Evolutionary conservation across 2,888 invertebrate genomes (phyloP).

Genomic region (Rambutsinella grinnellia): DNA sequence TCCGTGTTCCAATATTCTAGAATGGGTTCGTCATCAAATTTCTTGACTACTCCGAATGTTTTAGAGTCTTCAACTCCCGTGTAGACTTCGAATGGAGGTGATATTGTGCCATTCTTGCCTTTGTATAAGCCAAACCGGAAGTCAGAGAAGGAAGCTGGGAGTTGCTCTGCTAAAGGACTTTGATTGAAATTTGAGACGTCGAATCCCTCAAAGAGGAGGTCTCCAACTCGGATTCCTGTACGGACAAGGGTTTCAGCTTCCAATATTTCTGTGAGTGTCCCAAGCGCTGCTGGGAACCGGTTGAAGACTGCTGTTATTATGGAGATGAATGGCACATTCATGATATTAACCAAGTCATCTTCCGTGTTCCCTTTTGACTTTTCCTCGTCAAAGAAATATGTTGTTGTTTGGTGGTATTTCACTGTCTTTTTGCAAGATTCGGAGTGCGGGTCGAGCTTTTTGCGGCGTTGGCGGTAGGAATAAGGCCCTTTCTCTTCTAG

Average conservation of each 20-base stretch:
- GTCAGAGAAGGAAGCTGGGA: no score
- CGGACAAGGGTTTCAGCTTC: no score
- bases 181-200: no score
- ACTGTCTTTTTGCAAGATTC: slow-evolving; percentile 42
- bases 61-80: slow-evolving; percentile 46
- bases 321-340: no score
- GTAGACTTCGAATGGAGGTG: slow-evolving; percentile 44
- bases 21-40: slow-evolving; percentile 47
- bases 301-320: no score
- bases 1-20: slow-evolving; percentile 47
- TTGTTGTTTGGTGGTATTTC: slow-evolving; percentile 20
- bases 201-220: no score
- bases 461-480: slow-evolving; percentile 51
- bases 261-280: no score
- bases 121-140: no score
- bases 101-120: slow-evolving; percentile 44
- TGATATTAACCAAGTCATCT: slow-evolving; percentile 42
- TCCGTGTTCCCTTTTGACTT: slow-evolving; percentile 53
- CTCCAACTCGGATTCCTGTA: no score
- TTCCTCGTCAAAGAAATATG: slow-evolving; percentile 50
- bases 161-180: no score
- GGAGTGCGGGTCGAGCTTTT: slow-evolving; percentile 17
- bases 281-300: no score
- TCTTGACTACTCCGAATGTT: slow-evolving; percentile 43
- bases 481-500: slow-evolving; percentile 56